Base-by-base conservation (phyloP, 2,888 invertebrate genomes). In the Noctua pronuba region DNA sequence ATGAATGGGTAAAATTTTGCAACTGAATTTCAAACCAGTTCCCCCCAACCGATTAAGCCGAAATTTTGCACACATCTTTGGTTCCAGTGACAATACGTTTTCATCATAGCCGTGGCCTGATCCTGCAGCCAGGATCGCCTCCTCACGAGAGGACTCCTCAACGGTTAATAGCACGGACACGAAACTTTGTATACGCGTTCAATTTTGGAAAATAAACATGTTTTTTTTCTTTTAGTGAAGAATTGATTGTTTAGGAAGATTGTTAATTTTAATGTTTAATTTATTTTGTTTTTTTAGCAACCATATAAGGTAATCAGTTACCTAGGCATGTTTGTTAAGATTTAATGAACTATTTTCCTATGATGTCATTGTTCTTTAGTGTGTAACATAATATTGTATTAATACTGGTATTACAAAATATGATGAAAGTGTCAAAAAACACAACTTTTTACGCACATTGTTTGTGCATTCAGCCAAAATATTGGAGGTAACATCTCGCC, bases 341-440 rank as follows among this genome's bases (percentile, higher is more conserved):
- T 75, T 52, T 52, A 52, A 28, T 46, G 24, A n/a, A 64, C 16
- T 52, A 41, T 70, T 82, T 52, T 70, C 68, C 49, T 28, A 35
- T 69, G 55, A 73, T 49, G 46, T 73, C 58, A 79, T 65, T 58
- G 8, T n/a, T 64, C 7, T 28, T 31, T 64, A 21, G 2, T 46
- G 1, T n/a, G 58, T n/a, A 13, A 41, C 21, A 8, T 31, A 41
- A 67, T 69, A 18, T 31, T 55, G 35, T 18, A n/a, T n/a, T n/a
- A n/a, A n/a, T 13, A 65, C 2, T n/a, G 3, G 10, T 68, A 28
- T 58, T 77, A 49, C 77, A 49, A 41, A 62, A 80, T 62, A 41
- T 80, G 31, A 16, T 24, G 70, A 44, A 68, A 76, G 7, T 52
- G 0, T 5, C 31, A n/a, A 6, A n/a, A 8, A 5, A 11, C 6